Percentiles rank a stretch among this genome's conserved stretches.
Conservation (phyloP, 2,797 vertebrate genomes). For the Sebastiscus albofasciatus region DNA sequence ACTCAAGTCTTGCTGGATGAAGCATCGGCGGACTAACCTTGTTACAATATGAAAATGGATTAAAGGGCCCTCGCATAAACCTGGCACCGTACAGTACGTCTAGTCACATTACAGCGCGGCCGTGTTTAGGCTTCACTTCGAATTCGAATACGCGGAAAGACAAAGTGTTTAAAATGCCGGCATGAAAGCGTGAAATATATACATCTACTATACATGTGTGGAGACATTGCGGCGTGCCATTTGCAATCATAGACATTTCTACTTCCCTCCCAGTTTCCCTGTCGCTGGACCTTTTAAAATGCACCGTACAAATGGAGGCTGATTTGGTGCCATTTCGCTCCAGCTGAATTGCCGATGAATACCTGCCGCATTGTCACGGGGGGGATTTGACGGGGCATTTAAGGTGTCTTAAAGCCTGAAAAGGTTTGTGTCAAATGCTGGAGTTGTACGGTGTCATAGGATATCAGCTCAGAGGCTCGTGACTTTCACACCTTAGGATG, state of each 20-base stretch:
- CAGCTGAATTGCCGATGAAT: constrained; percentile 26
- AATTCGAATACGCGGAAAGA: background rate
- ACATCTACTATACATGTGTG: background rate
- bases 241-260: background rate
- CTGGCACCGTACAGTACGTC: background rate
- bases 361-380: constrained; percentile 36
- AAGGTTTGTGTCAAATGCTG: constrained; percentile 35
- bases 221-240: background rate
- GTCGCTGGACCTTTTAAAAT: constrained; percentile 10
- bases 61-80: background rate
- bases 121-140: background rate
- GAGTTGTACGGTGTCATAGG: background rate
- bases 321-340: constrained; percentile 47
- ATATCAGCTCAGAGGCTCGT: constrained; percentile 14
- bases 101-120: background rate
- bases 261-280: background rate
- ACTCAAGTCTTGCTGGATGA: background rate
- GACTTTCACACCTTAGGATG: constrained; percentile 37
- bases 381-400: constrained; percentile 30
- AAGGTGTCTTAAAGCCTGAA: constrained; percentile 31
- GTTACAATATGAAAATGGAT: background rate
- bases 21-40: background rate
- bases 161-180: constrained; percentile 15
- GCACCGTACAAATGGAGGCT: constrained; percentile 21
- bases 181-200: constrained; percentile 11